These are phyloP conservation scores for Microcebus ravelobensis DNA, from an alignment of 2,113 vertebrate genomes.

Conservation along the genomic window DNA sequence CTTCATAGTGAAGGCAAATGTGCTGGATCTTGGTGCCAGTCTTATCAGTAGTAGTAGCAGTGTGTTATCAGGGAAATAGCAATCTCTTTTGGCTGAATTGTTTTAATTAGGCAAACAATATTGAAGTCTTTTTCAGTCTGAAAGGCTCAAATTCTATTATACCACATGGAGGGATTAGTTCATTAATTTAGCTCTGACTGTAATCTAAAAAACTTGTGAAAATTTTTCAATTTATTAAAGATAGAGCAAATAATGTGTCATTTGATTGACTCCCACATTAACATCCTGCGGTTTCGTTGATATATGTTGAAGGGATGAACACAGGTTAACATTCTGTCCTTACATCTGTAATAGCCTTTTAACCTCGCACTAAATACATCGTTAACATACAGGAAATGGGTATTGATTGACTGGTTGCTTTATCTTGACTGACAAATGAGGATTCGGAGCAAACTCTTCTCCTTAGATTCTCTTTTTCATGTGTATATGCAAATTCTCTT, in stretches of 20 bases:
- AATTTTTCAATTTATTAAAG: not conserved
- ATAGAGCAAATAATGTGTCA: not conserved
- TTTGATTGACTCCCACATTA: not conserved
- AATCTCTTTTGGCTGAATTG: not conserved
- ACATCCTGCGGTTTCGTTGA: not conserved
- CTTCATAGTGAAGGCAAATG: not conserved
- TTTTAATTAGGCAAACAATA: constrained; percentile 11
- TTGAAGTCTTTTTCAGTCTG: not conserved
- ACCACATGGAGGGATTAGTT: not conserved
- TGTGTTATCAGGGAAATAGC: not conserved
- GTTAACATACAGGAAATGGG: not conserved
- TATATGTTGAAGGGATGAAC: not conserved
- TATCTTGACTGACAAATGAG: not conserved
- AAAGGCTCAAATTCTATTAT: not conserved
- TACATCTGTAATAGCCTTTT: not conserved
- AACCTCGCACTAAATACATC: not conserved
- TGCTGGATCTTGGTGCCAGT: not conserved
- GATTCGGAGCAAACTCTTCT: not conserved
- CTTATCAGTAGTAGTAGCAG: not conserved
- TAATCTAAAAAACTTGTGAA: not conserved
- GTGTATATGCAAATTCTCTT: not conserved
- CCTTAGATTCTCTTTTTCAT: not conserved
- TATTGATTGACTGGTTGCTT: not conserved
- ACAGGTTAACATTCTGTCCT: not conserved
- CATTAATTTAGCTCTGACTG: not conserved